Conservation (phyloP, 2,113 vertebrate genomes). For the Amphiprion ocellaris region DNA sequence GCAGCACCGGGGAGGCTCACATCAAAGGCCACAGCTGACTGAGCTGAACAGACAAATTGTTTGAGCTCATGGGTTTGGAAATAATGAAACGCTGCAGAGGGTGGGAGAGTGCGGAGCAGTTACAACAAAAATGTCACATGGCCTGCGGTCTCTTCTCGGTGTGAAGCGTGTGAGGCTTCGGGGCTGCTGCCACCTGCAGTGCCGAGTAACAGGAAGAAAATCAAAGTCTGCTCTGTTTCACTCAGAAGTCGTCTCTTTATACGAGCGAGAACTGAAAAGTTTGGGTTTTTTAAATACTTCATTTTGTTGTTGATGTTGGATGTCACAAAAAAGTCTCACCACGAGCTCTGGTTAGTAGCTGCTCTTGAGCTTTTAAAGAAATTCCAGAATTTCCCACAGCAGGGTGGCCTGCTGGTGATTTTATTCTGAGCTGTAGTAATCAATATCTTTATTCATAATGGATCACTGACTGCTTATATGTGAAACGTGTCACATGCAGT, state of each 20-base stretch:
- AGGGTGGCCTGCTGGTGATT: no score
- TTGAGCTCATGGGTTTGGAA: conserved; percentile 80
- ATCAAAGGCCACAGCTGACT: conserved; percentile 81
- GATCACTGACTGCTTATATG: no score
- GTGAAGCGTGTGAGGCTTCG: conserved; percentile 62
- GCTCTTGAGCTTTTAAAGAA: background rate
- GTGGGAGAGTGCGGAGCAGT: conserved; percentile 71
- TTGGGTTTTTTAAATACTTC: background rate
- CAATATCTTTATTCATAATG: background rate
- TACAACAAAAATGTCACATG: conserved; percentile 80
- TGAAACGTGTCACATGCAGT: no score
- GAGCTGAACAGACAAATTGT: conserved; percentile 81
- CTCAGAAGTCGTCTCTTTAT: background rate
- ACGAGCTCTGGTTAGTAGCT: background rate
- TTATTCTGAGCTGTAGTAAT: background rate
- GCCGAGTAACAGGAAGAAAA: conserved; percentile 1
- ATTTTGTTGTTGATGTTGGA: no score
- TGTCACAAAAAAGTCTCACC: no score
- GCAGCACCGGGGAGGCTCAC: conserved; percentile 69
- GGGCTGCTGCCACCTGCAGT: conserved; percentile 51
- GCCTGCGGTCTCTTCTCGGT: conserved; percentile 41
- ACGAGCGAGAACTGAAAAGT: background rate
- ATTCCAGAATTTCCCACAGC: background rate
- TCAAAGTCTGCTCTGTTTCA: background rate
- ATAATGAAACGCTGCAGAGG: conserved; percentile 79